Percentiles rank a stretch among this genome's conserved stretches.
phyloP scores from a whole-genome alignment of 2,113 vertebrate species.

The Micromys minutus region DNA sequence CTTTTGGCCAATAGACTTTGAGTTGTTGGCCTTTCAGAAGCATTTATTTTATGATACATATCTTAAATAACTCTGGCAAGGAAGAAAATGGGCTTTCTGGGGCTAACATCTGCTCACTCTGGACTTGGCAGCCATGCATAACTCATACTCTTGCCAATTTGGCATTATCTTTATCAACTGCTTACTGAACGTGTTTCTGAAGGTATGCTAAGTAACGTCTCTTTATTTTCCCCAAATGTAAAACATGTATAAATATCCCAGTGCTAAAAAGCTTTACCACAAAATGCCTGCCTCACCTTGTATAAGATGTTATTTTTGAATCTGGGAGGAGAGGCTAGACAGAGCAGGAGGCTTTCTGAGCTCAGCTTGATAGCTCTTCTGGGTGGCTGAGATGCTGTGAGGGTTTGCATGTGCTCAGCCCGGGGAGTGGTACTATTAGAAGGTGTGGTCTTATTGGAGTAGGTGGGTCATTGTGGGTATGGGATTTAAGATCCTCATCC shows the following conservation, averaged over 20 bases:
- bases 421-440: no score
- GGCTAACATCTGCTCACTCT: not conserved
- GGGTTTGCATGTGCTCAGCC: no score
- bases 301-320: slow-evolving; percentile 1
- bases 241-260: slow-evolving; percentile 36
- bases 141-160: not conserved
- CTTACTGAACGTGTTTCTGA: slow-evolving; percentile 32
- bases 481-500: no score
- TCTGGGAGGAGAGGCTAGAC: no score
- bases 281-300: slow-evolving; percentile 38
- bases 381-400: not conserved
- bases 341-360: not conserved
- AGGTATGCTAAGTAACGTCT: slow-evolving; percentile 46
- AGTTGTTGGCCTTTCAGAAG: not conserved
- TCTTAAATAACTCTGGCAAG: not conserved
- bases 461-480: no score
- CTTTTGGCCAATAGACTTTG: not conserved
- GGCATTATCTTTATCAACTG: not conserved
- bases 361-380: not conserved
- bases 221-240: slow-evolving; percentile 48
- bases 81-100: not conserved
- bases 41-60: not conserved
- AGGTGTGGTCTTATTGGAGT: no score
- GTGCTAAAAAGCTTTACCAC: slow-evolving; percentile 40
- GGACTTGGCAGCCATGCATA: not conserved